Percentiles rank a stretch among this genome's conserved stretches.
Evolutionary conservation across 2,888 invertebrate genomes (phyloP).

Genomic region (Callinectes sapidus): DNA sequence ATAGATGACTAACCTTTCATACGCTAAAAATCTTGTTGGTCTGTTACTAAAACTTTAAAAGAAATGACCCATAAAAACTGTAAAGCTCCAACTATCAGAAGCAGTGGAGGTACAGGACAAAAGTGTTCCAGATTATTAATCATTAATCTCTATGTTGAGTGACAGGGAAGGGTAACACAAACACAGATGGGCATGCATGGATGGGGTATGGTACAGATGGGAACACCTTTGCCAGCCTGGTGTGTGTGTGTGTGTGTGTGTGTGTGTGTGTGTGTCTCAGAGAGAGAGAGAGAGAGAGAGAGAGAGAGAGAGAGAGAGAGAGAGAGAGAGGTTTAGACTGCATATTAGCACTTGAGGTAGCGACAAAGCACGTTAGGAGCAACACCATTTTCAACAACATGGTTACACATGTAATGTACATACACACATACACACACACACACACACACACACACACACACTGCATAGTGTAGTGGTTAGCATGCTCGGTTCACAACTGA

Average conservation of each 20-base stretch:
- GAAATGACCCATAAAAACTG: no score
- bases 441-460: no score
- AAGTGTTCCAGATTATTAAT: background rate
- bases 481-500: no score
- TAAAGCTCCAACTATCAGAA: no score
- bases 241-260: conserved; percentile 31
- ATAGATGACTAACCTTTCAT: no score
- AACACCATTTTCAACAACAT: background rate
- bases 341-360: background rate
- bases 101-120: background rate
- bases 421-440: conserved; percentile 5
- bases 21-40: no score
- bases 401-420: background rate
- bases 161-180: background rate
- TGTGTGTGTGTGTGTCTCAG: conserved; percentile 31
- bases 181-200: background rate
- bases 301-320: conserved; percentile 37
- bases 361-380: background rate
- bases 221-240: background rate
- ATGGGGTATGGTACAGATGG: background rate
- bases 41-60: no score
- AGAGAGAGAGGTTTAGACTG: background rate
- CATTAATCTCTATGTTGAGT: background rate
- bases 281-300: conserved; percentile 45
- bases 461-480: no score